Base-by-base conservation (phyloP, 2,888 invertebrate genomes). In the Cheilosia pagana region DNA sequence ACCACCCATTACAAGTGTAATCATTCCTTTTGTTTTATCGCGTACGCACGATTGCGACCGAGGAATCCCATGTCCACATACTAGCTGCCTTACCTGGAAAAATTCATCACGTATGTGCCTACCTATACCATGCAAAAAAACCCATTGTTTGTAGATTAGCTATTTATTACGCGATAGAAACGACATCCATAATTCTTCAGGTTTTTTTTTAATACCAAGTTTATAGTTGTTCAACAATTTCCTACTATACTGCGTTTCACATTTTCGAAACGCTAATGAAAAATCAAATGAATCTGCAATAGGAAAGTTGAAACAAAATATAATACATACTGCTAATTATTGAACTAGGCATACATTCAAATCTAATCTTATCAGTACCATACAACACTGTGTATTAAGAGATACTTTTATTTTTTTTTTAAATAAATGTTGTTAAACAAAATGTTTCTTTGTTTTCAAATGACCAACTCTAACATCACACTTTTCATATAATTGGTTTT, bases 381-480 rank as follows among this genome's bases (percentile, higher is more conserved):
- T 16, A 57, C 28, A 28, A 28, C 28, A 19, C 57, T 57, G 31
- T 57, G 31, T 57, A 12, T 12, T 23, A 8, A 45, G 60, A 57
- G 31, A 72, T 19, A 41, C 60, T 53, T 21, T 71, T 48, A 72
- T 25, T 41, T 48, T 65, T 41, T 48, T 65, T 28, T 77, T 52
- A 28, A 55, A 41, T 59, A 62, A 55, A 72, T 72, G 48, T 68
- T 78, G 62, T 68, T 63, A 68, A 68, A 78, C 68, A 78, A 83
- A 62, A 71, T 55, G 50, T 35, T 25, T 43, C 68, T 53, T 53
- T 72, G 62, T 55, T 52, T 23, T 12, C 16, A 12, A 21, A 14
- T n/a, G 12, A n/a, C 39, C 3, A 35, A 53, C 3, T 28, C 16
- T n/a, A 7, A 45, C 16, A 16, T 45, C n/a, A 45, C 35, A 35